Conservation (phyloP, 2,888 invertebrate genomes). For the Drosophila diplacantha region DNA sequence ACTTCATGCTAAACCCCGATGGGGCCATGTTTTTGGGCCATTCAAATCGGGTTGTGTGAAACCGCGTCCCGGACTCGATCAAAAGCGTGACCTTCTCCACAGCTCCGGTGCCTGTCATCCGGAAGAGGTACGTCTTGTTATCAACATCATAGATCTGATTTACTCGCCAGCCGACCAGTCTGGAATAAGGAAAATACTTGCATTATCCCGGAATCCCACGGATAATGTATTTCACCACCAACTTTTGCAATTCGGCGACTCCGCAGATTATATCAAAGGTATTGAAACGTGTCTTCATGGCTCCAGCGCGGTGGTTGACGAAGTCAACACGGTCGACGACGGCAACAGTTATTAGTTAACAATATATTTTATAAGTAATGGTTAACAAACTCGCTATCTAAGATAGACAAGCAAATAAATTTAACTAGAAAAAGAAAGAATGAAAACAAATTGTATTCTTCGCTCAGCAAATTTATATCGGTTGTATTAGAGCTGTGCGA, state of each 20-base stretch:
- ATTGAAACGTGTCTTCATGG: constrained; percentile 95
- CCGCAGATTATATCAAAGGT: constrained; percentile 95
- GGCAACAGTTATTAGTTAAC: neutral
- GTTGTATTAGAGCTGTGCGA: constrained; percentile 12
- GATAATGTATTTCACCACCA: constrained; percentile 61
- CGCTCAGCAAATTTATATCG: constrained; percentile 15
- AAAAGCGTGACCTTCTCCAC: constrained; percentile 89
- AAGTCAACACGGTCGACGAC: constrained; percentile 13
- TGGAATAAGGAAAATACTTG: constrained; percentile 75
- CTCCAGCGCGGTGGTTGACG: constrained; percentile 5
- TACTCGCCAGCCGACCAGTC: constrained; percentile 93
- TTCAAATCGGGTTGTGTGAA: constrained; percentile 96
- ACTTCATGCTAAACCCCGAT: constrained; percentile 98
- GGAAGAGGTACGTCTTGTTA: constrained; percentile 95
- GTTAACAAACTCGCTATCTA: constrained; percentile 13
- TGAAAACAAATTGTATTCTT: constrained; percentile 24
- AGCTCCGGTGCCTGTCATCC: constrained; percentile 90
- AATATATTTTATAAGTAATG: neutral
- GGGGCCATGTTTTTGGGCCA: constrained; percentile 99
- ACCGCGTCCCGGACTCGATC: constrained; percentile 94
- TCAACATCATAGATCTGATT: constrained; percentile 99
- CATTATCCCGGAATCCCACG: neutral
- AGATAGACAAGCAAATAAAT: constrained; percentile 8
- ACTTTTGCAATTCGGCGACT: constrained; percentile 91
- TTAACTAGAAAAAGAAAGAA: constrained; percentile 1